Evolutionary conservation across 2,113 vertebrate genomes (phyloP).

Genomic region (Syrmaticus mikado): DNA sequence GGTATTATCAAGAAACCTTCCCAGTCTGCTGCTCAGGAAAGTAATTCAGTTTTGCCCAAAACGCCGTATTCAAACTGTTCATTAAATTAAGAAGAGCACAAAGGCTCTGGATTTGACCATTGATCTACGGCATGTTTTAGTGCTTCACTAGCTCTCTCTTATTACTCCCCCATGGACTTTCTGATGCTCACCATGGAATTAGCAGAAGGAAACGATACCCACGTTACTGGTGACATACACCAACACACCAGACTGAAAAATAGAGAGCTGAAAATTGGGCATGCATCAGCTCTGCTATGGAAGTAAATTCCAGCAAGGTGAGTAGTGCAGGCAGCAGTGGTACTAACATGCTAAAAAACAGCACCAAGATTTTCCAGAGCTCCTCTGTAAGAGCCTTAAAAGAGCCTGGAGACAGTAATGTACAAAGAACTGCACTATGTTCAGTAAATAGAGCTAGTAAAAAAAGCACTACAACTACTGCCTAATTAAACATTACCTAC

Average conservation of each 20-base stretch:
- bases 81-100: background rate
- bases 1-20: background rate
- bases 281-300: background rate
- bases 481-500: slow-evolving; percentile 44
- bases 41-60: background rate
- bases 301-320: background rate
- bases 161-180: background rate
- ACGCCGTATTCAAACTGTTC: background rate
- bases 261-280: background rate
- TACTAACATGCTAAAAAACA: background rate
- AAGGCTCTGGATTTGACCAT: background rate
- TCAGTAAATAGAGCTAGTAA: background rate
- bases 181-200: background rate
- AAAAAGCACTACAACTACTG: slow-evolving; percentile 21
- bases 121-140: background rate
- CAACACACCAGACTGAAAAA: background rate
- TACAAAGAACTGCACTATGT: background rate
- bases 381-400: background rate
- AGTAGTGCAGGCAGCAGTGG: background rate
- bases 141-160: background rate
- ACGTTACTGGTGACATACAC: background rate
- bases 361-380: background rate
- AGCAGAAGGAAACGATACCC: background rate
- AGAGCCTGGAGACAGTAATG: background rate
- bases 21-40: background rate